Evolutionary conservation across 2,888 invertebrate species (phyloP).

Genomic region (Pseudanteris insignis): DNA sequence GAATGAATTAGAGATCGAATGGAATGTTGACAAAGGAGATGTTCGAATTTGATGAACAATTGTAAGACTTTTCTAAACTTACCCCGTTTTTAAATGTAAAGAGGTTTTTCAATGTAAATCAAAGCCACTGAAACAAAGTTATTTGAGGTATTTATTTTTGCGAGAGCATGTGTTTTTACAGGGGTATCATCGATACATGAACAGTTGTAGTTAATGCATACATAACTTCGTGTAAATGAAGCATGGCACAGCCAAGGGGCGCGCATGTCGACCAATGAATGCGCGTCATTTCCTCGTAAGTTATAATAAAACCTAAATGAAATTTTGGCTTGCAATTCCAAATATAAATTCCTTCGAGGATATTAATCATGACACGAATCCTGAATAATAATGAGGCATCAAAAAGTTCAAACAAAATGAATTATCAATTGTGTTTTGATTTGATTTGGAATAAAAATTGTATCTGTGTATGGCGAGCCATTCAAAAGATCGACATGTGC

Average conservation of each 20-base stretch:
- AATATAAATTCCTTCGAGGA: conserved; percentile 29
- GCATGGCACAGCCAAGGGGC: conserved; percentile 11
- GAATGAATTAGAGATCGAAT: no score
- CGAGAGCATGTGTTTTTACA: no score
- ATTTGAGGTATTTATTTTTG: background rate
- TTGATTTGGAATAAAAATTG: background rate
- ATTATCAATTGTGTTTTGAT: no score
- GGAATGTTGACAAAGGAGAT: background rate
- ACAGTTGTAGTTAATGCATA: no score
- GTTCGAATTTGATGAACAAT: conserved; percentile 13
- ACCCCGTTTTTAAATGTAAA: conserved; percentile 38
- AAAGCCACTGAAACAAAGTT: conserved; percentile 27
- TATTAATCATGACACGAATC: conserved; percentile 15
- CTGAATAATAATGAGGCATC: conserved; percentile 1
- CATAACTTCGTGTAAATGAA: no score
- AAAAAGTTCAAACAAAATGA: background rate
- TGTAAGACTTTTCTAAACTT: conserved; percentile 29
- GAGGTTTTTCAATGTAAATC: conserved; percentile 42
- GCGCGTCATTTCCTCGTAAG: conserved; percentile 36
- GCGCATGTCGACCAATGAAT: conserved; percentile 25
- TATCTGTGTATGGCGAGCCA: conserved; percentile 4
- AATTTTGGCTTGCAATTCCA: conserved; percentile 37
- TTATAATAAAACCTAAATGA: conserved; percentile 3
- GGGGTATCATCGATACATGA: no score
- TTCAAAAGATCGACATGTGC: background rate